A percentile compares a stretch with the other conserved stretches of the same genome.
These are phyloP conservation scores for Pangasius sanitwongsei DNA, from an alignment of 2,797 vertebrate species.

Conservation along the genomic window DNA sequence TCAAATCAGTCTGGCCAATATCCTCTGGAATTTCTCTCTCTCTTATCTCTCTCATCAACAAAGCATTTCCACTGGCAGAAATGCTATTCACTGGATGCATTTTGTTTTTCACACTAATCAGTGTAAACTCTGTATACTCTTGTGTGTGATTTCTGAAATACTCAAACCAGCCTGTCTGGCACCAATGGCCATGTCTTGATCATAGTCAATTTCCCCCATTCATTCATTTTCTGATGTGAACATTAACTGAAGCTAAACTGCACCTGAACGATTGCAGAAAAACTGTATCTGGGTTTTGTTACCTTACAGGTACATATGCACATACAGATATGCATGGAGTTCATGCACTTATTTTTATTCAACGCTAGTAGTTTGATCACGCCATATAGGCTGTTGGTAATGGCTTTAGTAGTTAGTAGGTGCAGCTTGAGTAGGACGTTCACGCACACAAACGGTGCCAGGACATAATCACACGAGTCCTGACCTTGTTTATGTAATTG, in stretches of 20 bases:
- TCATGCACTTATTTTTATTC: neutral
- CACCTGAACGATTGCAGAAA: neutral
- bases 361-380: neutral
- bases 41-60: neutral
- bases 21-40: neutral
- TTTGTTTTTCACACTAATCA: neutral
- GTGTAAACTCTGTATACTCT: neutral
- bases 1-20: neutral
- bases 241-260: neutral
- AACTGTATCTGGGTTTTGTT: neutral
- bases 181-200: neutral
- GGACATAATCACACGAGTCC: constrained; percentile 16
- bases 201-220: neutral
- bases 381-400: neutral
- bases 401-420: neutral
- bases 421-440: neutral
- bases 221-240: neutral
- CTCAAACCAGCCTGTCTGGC: neutral
- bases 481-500: constrained; percentile 29
- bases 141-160: neutral
- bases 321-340: neutral
- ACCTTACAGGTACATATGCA: neutral
- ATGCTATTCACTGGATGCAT: neutral
- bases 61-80: neutral
- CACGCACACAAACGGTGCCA: constrained; percentile 5